phyloP scores from a whole-genome alignment of 2,113 vertebrate species.

The Proterorhinus semilunaris region DNA sequence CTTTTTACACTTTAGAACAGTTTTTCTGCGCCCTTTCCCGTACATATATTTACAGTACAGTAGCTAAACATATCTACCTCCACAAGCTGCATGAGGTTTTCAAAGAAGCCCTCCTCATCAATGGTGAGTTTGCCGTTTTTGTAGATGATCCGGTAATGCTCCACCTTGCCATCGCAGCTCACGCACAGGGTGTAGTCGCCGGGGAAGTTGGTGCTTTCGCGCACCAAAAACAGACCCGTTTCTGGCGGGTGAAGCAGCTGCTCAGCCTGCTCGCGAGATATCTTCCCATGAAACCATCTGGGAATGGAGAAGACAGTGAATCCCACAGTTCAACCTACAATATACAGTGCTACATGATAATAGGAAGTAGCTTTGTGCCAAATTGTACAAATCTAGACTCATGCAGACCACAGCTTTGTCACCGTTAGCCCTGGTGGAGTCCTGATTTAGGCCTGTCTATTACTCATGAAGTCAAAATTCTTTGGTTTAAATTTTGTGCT shows the following conservation, averaged over 20 bases:
- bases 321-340: not conserved
- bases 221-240: slow-evolving; percentile 91
- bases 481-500: not conserved
- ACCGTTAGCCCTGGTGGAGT: not conserved
- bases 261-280: slow-evolving; percentile 92
- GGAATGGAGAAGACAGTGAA: slow-evolving; percentile 1
- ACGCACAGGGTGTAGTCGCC: slow-evolving; percentile 98
- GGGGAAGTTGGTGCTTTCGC: slow-evolving; percentile 97
- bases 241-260: slow-evolving; percentile 85
- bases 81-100: slow-evolving; percentile 98
- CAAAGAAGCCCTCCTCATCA: slow-evolving; percentile 91
- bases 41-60: not conserved
- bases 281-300: slow-evolving; percentile 99
- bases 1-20: not conserved
- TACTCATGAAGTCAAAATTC: not conserved
- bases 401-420: not conserved
- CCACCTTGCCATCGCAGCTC: slow-evolving; percentile 95
- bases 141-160: slow-evolving; percentile 97
- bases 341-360: not conserved
- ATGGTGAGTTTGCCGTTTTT: slow-evolving; percentile 91
- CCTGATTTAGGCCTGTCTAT: not conserved
- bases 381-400: not conserved
- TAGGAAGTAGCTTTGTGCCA: not conserved
- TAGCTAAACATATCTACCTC: slow-evolving; percentile 78
- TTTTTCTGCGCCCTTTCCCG: not conserved